Evolutionary conservation across 2,113 vertebrate species (phyloP), one percentile per base, ranked within the genome.

Genomic region (Corythaixoides concolor): DNA sequence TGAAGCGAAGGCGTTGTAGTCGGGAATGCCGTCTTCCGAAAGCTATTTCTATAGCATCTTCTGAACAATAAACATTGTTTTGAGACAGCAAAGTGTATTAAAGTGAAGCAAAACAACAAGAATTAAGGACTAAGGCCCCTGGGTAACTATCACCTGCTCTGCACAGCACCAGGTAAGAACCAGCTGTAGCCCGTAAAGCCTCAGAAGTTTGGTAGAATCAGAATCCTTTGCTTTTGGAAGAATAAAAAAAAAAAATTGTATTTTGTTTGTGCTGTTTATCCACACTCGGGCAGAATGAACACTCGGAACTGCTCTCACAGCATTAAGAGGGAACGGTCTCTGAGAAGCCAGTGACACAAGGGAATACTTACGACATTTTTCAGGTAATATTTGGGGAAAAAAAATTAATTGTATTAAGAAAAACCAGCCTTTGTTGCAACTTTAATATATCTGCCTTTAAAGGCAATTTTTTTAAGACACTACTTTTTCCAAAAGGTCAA

Each of bases 241-340:
- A 45, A 62, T 2, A 77, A 55, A 22, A 26, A 22, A 22, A 50
- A 43, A 37, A 52, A 22, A 10, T 5, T 2, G 0, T 10, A 15
- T 37, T 69, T 64, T 39, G 9, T 17, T 41, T 56, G 49, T 35
- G 33, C 24, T 85, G 45, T 52, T 82, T 79, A 64, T 18, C 50
- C 60, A 35, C 30, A 20, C n/a, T 35, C 3, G 0, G 49, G 37
- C 53, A 78, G n/a, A 53, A 70, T 10, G 63, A 86, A 74, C 37
- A 15, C 59, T 14, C 37, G 55, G 55, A 84, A 67, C 32, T 62
- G 60, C 68, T 20, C 22, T 17, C n/a, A 26, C 24, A 56, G 55
- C 79, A 43, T 37, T 15, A 14, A 15, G n/a, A 83, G 35, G 37
- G 30, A 75, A 37, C 17, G 56, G 39, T 0, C 9, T 9, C 15